phyloP scores from a whole-genome alignment of 2,113 vertebrate genomes.

The Gadus macrocephalus region DNA sequence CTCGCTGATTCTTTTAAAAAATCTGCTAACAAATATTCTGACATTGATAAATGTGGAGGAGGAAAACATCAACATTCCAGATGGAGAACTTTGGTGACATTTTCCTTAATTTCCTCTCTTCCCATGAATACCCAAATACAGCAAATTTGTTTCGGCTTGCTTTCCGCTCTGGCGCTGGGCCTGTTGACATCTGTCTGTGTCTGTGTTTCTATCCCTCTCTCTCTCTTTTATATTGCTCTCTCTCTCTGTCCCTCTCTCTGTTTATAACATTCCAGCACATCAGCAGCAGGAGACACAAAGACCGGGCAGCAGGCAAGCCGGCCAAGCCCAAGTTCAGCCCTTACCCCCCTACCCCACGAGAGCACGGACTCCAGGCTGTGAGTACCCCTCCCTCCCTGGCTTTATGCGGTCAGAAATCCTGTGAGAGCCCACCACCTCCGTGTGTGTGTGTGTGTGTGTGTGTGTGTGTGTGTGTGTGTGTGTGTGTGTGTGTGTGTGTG shows the following conservation, averaged over 20 bases:
- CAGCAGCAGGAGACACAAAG: slow-evolving; percentile 95
- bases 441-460: slow-evolving; percentile 22
- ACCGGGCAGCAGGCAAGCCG: slow-evolving; percentile 91
- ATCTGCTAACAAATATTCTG: slow-evolving; percentile 39
- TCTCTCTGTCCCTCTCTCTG: slow-evolving; percentile 22
- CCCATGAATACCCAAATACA: slow-evolving; percentile 2
- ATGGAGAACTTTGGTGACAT: slow-evolving; percentile 24
- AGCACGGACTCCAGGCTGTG: slow-evolving; percentile 80
- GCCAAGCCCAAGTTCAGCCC: slow-evolving; percentile 94
- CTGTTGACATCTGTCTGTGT: slow-evolving; percentile 10
- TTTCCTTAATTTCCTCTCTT: slow-evolving; percentile 24
- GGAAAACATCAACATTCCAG: slow-evolving; percentile 19
- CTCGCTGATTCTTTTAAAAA: slow-evolving; percentile 30
- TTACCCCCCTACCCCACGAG: slow-evolving; percentile 81
- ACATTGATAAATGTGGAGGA: slow-evolving; percentile 12
- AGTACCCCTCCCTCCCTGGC: slow-evolving; percentile 48
- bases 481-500: too few species aligned
- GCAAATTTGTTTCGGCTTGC: neutral
- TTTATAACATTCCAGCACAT: slow-evolving; percentile 79
- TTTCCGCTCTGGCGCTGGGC: neutral
- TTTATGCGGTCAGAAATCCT: neutral
- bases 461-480: neutral
- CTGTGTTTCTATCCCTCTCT: slow-evolving; percentile 4
- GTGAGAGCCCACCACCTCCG: neutral
- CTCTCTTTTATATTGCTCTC: slow-evolving; percentile 3